A percentile compares a stretch with the other conserved stretches of the same genome.
These are phyloP conservation scores for Mus spicilegus DNA, from an alignment of 2,113 vertebrate genomes.

Conservation along the genomic window DNA sequence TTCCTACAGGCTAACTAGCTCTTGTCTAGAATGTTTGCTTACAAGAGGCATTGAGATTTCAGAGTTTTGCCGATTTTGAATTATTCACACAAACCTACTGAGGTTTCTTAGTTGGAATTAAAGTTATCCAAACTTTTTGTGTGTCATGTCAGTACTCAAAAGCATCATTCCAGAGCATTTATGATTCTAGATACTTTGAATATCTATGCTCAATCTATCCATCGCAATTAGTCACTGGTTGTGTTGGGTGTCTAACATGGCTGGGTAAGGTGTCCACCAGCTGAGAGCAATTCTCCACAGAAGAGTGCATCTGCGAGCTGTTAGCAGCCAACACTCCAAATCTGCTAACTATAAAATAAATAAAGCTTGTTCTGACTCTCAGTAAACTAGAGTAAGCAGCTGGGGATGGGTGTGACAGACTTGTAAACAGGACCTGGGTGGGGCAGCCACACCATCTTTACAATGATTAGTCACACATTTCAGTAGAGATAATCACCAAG, in stretches of 20 bases:
- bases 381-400: constrained; percentile 47
- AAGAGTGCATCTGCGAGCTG: constrained; percentile 53
- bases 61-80: background rate
- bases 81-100: background rate
- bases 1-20: background rate
- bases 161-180: background rate
- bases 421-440: constrained; percentile 33
- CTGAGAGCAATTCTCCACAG: constrained; percentile 39
- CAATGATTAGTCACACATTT: constrained; percentile 51
- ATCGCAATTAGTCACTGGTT: constrained; percentile 26
- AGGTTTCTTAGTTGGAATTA: background rate
- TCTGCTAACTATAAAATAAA: constrained; percentile 65
- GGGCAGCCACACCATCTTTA: constrained; percentile 18
- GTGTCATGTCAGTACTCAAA: background rate
- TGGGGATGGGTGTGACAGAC: constrained; percentile 17
- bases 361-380: background rate
- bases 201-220: background rate
- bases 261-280: background rate
- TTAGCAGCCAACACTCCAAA: constrained; percentile 41
- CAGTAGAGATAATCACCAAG: constrained; percentile 36
- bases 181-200: background rate
- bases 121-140: background rate
- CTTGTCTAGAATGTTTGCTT: background rate
- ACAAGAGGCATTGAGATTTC: background rate
- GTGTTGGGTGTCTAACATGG: constrained; percentile 19